Evolutionary conservation across 2,113 vertebrate species (phyloP).

Genomic region (Boulengeromyrus knoepffleri): DNA sequence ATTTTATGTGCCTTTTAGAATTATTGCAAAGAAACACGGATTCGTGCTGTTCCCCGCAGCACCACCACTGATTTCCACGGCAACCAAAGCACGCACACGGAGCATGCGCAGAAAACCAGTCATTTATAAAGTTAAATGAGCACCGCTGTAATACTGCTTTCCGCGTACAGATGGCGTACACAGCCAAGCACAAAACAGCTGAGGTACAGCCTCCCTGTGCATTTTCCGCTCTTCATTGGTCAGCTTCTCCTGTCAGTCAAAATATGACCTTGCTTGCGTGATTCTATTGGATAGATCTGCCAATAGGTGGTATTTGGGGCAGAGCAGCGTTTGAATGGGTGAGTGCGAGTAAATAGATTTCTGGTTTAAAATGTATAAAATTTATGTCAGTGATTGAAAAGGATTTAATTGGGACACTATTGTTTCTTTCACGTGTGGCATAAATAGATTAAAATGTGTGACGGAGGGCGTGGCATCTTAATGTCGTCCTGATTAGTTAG

Average conservation of each 20-base stretch:
- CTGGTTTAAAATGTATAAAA: neutral
- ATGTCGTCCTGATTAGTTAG: neutral
- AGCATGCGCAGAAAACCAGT: neutral
- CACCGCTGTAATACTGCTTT: neutral
- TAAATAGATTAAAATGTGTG: neutral
- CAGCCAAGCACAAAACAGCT: neutral
- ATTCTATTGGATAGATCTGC: neutral
- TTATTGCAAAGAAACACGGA: neutral
- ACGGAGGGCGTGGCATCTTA: neutral
- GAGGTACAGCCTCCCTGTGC: neutral
- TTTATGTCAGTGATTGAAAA: neutral
- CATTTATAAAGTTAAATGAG: neutral
- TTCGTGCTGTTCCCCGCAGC: neutral
- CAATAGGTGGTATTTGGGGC: neutral
- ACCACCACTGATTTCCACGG: neutral
- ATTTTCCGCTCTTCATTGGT: neutral
- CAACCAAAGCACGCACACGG: neutral
- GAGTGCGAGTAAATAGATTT: neutral
- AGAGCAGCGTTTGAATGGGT: constrained; percentile 1
- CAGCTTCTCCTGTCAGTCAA: neutral
- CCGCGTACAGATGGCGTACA: neutral
- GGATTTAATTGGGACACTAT: neutral
- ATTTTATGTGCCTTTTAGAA: neutral
- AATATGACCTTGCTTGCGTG: neutral
- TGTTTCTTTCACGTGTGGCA: neutral